Evolutionary conservation across 2,113 vertebrate species (phyloP).

Genomic region (Arenaria interpres): DNA sequence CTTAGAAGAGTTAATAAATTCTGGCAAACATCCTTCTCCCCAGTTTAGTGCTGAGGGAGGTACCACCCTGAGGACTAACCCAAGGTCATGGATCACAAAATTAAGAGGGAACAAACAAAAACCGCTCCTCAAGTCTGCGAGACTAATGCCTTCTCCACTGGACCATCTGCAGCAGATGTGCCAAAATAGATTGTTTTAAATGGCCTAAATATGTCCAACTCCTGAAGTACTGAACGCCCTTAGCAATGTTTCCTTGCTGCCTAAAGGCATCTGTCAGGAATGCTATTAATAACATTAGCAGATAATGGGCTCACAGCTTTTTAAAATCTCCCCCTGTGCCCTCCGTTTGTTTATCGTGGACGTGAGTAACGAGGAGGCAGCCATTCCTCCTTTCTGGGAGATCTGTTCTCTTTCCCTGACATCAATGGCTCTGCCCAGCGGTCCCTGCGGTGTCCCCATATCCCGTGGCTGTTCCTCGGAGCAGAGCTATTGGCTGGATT

Average conservation of each 20-base stretch:
- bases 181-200: background rate
- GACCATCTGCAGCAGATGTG: constrained; percentile 36
- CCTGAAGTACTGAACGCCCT: background rate
- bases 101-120: background rate
- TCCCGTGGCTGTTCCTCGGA: background rate
- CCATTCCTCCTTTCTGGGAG: background rate
- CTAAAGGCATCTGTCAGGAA: constrained; percentile 7
- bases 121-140: background rate
- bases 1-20: background rate
- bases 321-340: background rate
- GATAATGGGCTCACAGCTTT: background rate
- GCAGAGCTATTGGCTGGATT: background rate
- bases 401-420: background rate
- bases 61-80: background rate
- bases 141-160: background rate
- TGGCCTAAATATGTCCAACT: background rate
- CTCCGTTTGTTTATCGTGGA: background rate
- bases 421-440: background rate
- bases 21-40: background rate
- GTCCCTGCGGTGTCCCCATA: rapidly evolving
- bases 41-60: background rate
- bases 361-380: background rate
- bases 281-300: background rate
- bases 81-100: background rate
- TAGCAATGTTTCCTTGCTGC: background rate